These are phyloP conservation scores for Apantesis nais DNA, from an alignment of 2,888 invertebrate genomes.

Conservation along the genomic window DNA sequence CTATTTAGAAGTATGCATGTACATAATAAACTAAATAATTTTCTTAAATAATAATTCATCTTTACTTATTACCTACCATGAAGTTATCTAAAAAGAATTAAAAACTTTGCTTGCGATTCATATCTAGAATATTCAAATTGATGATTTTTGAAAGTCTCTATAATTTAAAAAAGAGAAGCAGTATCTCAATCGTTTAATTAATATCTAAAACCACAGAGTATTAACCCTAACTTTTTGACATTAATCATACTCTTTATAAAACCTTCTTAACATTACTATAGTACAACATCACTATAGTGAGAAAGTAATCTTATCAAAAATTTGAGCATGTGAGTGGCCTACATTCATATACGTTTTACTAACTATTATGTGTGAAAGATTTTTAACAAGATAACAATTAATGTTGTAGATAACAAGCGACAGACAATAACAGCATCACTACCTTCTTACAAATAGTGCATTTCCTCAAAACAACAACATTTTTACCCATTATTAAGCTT, in stretches of 20 bases:
- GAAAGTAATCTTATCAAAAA: neutral
- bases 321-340: neutral
- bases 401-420: constrained; percentile 10
- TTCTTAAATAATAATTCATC: too few species aligned
- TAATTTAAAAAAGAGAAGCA: too few species aligned
- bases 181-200: neutral
- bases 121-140: too few species aligned
- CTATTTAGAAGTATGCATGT: too few species aligned
- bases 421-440: constrained; percentile 14
- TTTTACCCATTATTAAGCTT: constrained; percentile 19
- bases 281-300: too few species aligned
- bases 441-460: constrained; percentile 11
- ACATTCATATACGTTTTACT: neutral
- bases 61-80: too few species aligned
- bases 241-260: neutral
- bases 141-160: too few species aligned
- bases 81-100: too few species aligned
- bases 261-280: neutral
- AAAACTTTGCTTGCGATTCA: too few species aligned
- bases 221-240: neutral
- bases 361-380: constrained; percentile 7
- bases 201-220: neutral
- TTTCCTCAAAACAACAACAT: constrained; percentile 15
- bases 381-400: constrained; percentile 14
- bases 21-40: too few species aligned